Evolutionary conservation across 2,113 vertebrate genomes (phyloP), one percentile per base, ranked within the genome.

Genomic region (Stigmatopora argus): DNA sequence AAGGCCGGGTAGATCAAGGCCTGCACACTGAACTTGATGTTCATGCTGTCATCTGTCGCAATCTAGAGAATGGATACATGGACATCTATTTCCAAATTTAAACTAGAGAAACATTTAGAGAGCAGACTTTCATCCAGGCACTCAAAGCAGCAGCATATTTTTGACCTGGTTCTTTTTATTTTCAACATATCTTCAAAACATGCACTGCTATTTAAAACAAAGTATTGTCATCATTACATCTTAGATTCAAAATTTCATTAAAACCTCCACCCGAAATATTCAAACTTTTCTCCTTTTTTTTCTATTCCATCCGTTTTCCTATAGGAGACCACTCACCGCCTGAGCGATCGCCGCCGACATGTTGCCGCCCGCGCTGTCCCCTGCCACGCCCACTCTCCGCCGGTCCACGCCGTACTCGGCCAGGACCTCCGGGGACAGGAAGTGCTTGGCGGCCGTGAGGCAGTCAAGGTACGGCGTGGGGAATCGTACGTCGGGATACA

Each of bases 311-410:
- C 26, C 26, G 26, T 31, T 10, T 52, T 21, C 1, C 21, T 19
- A 12, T 1, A 11, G n/a, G 18, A 12, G 49, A 19, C 34, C 18
- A 3, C 18, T 3, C 90, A 99, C 97, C 94, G 93, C 90, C 73
- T 98, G 96, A 73, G 91, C 86, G n/a, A 96, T 88, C 4, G 91
- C 95, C 18, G 96, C 95, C 0, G 96, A 96, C 65, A 98, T 72
- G 80, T 98, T 99, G 34, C 97, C 97, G 67, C 97, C 97, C 5
- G 95, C 94, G 0, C 97, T 99, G 81, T 98, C 97, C 0, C 97
- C 97, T 31, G 95, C 90, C 81, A 99, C 82, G 4, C 89, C 95
- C 31, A 99, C 88, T 48, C 94, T 90, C 48, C 65, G 72, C 0
- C 95, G 95, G 73, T 99, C 95, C 18, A 95, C 91, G 0, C 89